phyloP scores from a whole-genome alignment of 2,797 vertebrate genomes.

The Enoplosus armatus region DNA sequence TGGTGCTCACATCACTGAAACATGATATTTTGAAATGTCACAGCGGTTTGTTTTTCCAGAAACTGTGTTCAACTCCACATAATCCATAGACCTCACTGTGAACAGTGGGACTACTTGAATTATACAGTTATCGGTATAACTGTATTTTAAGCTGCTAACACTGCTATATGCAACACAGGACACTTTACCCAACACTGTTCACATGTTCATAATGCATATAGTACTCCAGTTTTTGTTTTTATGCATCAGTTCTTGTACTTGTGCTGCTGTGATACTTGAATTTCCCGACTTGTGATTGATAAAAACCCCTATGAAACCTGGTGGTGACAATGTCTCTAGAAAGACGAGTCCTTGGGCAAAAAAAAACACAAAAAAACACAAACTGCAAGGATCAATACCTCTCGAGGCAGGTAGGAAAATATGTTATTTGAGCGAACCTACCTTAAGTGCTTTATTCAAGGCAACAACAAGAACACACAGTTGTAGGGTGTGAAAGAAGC shows the following conservation, averaged over 20 bases:
- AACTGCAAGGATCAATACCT: neutral
- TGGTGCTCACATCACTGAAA: neutral
- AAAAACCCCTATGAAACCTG: neutral
- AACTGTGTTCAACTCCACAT: neutral
- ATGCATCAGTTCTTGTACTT: neutral
- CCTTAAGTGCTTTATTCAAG: conserved; percentile 29
- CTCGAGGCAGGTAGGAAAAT: neutral
- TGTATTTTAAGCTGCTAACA: neutral
- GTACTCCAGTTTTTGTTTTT: neutral
- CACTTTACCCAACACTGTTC: neutral
- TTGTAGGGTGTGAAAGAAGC: conserved; percentile 27
- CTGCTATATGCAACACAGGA: neutral
- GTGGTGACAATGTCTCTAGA: neutral
- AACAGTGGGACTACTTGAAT: neutral
- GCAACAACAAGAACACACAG: conserved; percentile 18
- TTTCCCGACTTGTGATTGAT: neutral
- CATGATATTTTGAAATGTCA: too few relatives aligned
- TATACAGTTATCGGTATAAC: too few relatives aligned
- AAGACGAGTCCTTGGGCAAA: neutral
- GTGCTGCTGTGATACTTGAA: neutral
- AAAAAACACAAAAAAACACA: neutral
- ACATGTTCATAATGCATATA: neutral
- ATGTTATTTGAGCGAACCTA: neutral
- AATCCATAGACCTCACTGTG: neutral
- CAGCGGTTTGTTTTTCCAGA: neutral